Conservation (phyloP, 2,888 invertebrate species). For the Pristionchus fissidentatus region DNA sequence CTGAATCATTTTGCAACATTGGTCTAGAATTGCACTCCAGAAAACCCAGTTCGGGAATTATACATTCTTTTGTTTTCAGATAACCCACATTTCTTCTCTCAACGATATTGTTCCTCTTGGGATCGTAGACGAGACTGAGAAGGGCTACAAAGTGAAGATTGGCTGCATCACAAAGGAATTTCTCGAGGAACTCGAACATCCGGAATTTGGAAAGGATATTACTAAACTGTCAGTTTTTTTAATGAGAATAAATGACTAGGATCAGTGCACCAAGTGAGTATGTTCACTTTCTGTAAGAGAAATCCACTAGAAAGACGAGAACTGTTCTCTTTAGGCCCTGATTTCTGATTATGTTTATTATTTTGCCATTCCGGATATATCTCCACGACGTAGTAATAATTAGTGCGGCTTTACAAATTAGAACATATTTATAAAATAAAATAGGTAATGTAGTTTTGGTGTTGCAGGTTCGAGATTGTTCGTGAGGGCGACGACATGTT, state of each 20-base stretch:
- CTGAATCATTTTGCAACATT: no score
- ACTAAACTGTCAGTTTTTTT: background rate
- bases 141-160: background rate
- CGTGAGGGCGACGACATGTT: background rate
- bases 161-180: background rate
- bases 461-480: background rate
- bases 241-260: no score
- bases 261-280: no score
- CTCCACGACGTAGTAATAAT: background rate
- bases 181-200: background rate
- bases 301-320: no score
- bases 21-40: no score
- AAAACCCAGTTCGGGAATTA: no score
- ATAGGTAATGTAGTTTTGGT: background rate
- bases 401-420: background rate
- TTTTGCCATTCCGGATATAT: background rate
- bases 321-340: no score
- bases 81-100: slow-evolving; percentile 16
- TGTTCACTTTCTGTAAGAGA: no score
- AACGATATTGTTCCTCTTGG: background rate
- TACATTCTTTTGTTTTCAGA: background rate
- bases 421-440: background rate
- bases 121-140: background rate
- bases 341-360: no score
- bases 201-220: background rate